These are phyloP conservation scores for Sinotaia quadrata DNA, from an alignment of 2,888 invertebrate genomes.

Conservation along the genomic window DNA sequence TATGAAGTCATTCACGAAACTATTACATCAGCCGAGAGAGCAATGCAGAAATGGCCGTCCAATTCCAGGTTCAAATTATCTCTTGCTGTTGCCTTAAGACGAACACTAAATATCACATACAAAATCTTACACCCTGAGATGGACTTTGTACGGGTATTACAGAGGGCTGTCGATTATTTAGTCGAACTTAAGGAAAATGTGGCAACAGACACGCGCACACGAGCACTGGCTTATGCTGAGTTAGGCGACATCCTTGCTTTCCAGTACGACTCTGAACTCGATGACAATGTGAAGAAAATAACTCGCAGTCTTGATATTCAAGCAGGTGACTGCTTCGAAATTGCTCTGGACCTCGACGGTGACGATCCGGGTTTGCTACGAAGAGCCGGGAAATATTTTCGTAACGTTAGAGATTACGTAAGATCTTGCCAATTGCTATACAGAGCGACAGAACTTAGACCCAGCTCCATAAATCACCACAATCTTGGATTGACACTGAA, in stretches of 20 bases:
- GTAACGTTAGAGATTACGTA: background rate
- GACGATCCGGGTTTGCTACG: background rate
- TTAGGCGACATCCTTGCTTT: slow-evolving; percentile 7
- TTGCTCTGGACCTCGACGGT: background rate
- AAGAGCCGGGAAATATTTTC: slow-evolving; percentile 1
- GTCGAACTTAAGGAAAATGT: background rate
- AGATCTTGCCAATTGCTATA: background rate
- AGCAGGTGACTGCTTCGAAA: slow-evolving; percentile 6
- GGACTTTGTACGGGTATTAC: background rate
- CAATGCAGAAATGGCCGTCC: too few relatives aligned
- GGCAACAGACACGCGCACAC: background rate
- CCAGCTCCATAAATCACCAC: background rate
- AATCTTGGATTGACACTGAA: slow-evolving; percentile 9
- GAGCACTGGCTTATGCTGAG: background rate
- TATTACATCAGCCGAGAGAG: too few relatives aligned
- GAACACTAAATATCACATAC: background rate
- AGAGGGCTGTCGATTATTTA: background rate
- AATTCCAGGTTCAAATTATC: background rate
- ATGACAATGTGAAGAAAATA: background rate
- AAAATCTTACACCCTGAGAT: background rate
- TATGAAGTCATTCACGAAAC: too few relatives aligned
- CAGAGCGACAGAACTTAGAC: background rate
- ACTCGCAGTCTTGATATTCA: background rate
- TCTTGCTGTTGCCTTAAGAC: background rate
- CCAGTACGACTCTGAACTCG: background rate